Conservation (phyloP, 2,888 invertebrate species). For the Eucera pruinosa region DNA sequence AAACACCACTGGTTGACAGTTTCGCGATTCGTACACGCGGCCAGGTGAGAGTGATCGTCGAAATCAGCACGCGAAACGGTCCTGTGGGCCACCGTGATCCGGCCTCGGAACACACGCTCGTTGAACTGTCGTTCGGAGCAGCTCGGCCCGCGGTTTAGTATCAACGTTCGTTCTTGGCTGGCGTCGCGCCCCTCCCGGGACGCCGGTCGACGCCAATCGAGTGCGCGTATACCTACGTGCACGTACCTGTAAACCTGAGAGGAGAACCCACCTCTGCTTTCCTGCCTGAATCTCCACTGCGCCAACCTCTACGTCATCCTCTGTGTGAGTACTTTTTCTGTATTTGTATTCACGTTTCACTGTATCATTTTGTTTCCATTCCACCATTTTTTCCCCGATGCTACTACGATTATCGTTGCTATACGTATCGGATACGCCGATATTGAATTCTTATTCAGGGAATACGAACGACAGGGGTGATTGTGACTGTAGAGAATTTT, state of each 20-base stretch:
- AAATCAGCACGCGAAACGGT: conserved; percentile 53
- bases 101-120: conserved; percentile 78
- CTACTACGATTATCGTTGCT: background rate
- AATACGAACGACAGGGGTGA: background rate
- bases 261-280: conserved; percentile 63
- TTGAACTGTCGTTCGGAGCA: conserved; percentile 80
- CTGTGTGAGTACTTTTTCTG: conserved; percentile 24
- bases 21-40: conserved; percentile 41
- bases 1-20: conserved; percentile 34
- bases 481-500: background rate
- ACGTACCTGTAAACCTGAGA: conserved; percentile 72
- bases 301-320: conserved; percentile 29
- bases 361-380: conserved; percentile 1
- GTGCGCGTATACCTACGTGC: conserved; percentile 76
- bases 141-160: conserved; percentile 79
- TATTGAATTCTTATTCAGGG: conserved; percentile 1
- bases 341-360: conserved; percentile 4
- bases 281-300: conserved; percentile 59
- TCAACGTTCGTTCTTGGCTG: conserved; percentile 78
- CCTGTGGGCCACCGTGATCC: conserved; percentile 73
- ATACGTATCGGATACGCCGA: background rate
- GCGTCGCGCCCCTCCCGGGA: conserved; percentile 78
- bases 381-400: background rate
- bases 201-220: conserved; percentile 78
- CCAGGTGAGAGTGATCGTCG: conserved; percentile 23